Percentiles rank a stretch among this genome's conserved stretches.
These are phyloP conservation scores for Rallus limicola DNA, from an alignment of 2,113 vertebrate species.

Conservation along the genomic window DNA sequence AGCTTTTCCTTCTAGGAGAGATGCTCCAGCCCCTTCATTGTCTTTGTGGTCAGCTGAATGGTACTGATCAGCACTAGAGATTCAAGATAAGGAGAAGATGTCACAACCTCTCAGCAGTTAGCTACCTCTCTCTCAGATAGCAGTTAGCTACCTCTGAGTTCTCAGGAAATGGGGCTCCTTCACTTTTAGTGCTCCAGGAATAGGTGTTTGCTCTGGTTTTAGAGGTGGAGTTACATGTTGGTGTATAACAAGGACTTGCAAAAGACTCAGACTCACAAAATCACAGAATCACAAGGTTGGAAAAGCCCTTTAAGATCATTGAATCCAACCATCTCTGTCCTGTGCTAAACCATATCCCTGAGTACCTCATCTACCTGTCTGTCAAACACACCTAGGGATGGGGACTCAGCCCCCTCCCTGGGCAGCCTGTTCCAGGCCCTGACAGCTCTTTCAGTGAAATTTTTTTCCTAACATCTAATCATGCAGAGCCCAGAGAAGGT, in stretches of 20 bases:
- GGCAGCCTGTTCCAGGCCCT: no score
- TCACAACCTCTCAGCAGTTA: neutral
- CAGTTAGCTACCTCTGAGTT: neutral
- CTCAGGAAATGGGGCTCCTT: neutral
- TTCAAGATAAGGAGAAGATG: neutral
- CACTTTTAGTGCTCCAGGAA: neutral
- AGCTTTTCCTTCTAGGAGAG: neutral
- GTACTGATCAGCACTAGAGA: neutral
- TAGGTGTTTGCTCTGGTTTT: neutral
- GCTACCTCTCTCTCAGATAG: neutral
- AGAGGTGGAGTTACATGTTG: neutral
- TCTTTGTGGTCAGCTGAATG: neutral
- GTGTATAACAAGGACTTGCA: neutral
- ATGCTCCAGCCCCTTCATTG: neutral
- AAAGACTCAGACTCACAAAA: neutral
- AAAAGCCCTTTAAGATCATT: no score
- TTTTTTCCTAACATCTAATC: no score
- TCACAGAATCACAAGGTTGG: no score
- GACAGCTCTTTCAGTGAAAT: no score
- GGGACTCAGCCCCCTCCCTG: no score
- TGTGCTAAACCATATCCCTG: no score
- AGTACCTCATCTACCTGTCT: no score
- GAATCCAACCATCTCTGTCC: no score
- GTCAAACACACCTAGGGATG: no score
- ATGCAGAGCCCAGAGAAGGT: neutral